A percentile compares a stretch with the other conserved stretches of the same genome.
Conservation (phyloP, 2,113 vertebrate species). For the Poicephalus meyeri region DNA sequence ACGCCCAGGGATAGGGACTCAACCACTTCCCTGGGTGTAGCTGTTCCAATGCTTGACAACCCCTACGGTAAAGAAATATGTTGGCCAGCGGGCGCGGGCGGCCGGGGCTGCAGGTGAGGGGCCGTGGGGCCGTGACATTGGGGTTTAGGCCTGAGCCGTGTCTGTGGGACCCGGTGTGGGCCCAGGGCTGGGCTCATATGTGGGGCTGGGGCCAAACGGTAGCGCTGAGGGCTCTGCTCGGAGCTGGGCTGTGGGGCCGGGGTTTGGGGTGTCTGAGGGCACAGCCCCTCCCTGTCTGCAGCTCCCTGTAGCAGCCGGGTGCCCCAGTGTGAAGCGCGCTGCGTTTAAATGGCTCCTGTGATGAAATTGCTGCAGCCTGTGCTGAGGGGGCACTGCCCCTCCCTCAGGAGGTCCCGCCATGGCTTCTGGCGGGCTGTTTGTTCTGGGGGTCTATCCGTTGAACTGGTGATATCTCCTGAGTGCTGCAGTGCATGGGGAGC, state of each 20-base stretch:
- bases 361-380: fast-evolving
- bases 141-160: neutral
- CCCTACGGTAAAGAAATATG: no score
- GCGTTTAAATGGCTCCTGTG: fast-evolving
- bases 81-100: slow-evolving; percentile 15
- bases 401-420: fast-evolving
- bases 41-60: no score
- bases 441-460: neutral
- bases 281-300: neutral
- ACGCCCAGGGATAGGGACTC: no score
- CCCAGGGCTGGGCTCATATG: neutral
- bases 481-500: neutral
- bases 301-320: neutral
- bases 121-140: no score
- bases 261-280: neutral
- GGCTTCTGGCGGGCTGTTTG: neutral
- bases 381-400: fast-evolving
- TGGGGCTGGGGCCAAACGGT: neutral
- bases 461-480: neutral
- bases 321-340: fast-evolving
- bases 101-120: neutral
- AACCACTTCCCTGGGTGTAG: no score
- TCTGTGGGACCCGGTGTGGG: neutral
- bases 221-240: neutral
- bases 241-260: neutral